Evolutionary conservation across 2,797 vertebrate genomes (phyloP).

Genomic region (Zalophus californianus): DNA sequence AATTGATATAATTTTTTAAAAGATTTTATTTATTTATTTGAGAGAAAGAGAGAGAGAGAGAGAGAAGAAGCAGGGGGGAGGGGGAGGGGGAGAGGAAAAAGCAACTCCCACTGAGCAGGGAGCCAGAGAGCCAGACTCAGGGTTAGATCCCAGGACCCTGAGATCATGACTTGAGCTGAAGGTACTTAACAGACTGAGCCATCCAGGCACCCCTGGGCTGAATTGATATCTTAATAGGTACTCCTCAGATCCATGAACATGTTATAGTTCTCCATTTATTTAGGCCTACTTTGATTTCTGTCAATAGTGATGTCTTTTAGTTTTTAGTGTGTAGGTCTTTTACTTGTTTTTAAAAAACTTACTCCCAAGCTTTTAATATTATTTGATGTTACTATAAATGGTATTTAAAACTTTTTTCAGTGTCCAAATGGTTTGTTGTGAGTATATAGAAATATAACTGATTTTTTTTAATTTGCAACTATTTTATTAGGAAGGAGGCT

Average conservation of each 20-base stretch:
- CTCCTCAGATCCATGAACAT: neutral
- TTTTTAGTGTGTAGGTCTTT: neutral
- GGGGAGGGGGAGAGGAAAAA: neutral
- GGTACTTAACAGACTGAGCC: neutral
- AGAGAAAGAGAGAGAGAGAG: neutral
- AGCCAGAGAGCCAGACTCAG: neutral
- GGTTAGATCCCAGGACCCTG: neutral
- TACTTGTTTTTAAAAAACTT: constrained; percentile 20
- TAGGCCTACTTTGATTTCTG: constrained; percentile 33
- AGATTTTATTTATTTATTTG: neutral
- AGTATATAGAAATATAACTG: neutral
- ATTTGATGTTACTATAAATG: neutral
- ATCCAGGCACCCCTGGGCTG: neutral
- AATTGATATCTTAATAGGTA: neutral
- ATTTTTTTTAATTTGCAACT: neutral
- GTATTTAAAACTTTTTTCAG: neutral
- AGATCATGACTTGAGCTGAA: neutral
- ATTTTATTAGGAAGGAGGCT: neutral
- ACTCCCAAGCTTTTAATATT: neutral
- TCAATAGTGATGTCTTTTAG: neutral
- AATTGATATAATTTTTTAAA: neutral
- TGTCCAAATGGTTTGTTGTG: constrained; percentile 38
- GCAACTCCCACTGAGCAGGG: neutral
- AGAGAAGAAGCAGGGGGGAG: neutral
- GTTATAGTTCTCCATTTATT: neutral